phyloP scores from a whole-genome alignment of 2,113 vertebrate genomes.

The Nansenia antarctica region DNA sequence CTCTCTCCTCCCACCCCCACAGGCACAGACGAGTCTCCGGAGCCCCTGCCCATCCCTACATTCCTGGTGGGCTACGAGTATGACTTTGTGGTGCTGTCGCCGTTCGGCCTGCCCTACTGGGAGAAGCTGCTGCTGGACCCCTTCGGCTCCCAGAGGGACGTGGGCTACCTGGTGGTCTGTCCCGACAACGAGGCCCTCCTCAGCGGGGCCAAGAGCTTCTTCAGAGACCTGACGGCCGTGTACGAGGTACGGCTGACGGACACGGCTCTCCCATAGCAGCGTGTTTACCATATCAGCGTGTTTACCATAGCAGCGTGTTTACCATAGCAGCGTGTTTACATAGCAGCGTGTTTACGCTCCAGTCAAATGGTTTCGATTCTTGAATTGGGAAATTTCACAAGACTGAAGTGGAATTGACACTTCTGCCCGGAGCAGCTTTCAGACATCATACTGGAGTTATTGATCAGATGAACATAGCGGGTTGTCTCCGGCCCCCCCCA shows the following conservation, averaged over 20 bases:
- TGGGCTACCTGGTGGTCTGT: constrained; percentile 97
- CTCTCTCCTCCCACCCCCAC: constrained; percentile 28
- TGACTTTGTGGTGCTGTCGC: constrained; percentile 97
- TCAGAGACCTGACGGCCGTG: constrained; percentile 93
- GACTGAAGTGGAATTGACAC: not conserved
- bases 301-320: too few relatives aligned
- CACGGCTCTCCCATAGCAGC: too few relatives aligned
- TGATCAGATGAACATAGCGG: not conserved
- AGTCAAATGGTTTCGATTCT: not conserved
- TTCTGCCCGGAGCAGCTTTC: not conserved
- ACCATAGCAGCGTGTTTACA: too few relatives aligned
- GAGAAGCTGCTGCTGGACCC: constrained; percentile 97
- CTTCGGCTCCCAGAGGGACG: constrained; percentile 93
- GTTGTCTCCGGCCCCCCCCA: too few relatives aligned
- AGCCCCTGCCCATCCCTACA: constrained; percentile 97
- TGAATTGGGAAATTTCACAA: too few relatives aligned
- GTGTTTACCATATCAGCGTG: too few relatives aligned
- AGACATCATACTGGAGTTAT: not conserved
- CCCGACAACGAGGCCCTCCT: constrained; percentile 96
- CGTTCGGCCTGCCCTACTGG: constrained; percentile 96
- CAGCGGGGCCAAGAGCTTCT: constrained; percentile 95
- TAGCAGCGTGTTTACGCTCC: too few relatives aligned
- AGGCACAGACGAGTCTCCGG: constrained; percentile 98
- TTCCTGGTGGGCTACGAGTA: constrained; percentile 97
- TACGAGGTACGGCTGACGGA: constrained; percentile 83